These are phyloP conservation scores for Laothoe populi DNA, from an alignment of 2,888 invertebrate species.

Conservation along the genomic window DNA sequence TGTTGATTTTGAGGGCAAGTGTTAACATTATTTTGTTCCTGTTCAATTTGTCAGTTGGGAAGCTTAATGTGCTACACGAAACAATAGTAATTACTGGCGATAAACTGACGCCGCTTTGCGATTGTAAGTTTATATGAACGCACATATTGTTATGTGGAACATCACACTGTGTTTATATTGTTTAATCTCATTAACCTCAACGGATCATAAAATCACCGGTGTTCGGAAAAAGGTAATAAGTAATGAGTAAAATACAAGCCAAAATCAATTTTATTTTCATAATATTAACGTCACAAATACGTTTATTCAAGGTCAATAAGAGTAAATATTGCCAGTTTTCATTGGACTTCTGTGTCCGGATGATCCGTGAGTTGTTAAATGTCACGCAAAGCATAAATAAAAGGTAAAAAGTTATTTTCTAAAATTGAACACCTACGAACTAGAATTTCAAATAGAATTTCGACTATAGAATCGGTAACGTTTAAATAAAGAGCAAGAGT, in stretches of 20 bases:
- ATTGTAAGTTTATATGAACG: conserved; percentile 44
- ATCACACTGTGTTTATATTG: not conserved
- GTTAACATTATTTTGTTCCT: conserved; percentile 57
- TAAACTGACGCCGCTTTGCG: conserved; percentile 42
- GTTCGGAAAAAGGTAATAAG: too few species aligned
- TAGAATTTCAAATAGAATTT: conserved; percentile 2
- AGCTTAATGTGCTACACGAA: conserved; percentile 52
- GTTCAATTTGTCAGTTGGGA: conserved; percentile 55
- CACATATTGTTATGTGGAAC: not conserved
- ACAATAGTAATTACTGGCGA: conserved; percentile 54
- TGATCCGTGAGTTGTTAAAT: too few species aligned
- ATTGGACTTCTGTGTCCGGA: too few species aligned
- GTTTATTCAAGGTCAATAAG: too few species aligned
- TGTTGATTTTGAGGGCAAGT: conserved; percentile 61
- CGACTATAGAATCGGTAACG: conserved; percentile 2
- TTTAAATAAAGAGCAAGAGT: not conserved
- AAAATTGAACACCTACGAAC: conserved; percentile 7
- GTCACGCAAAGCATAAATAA: not conserved
- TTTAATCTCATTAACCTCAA: conserved; percentile 17
- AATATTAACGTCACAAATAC: too few species aligned
- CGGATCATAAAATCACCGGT: too few species aligned
- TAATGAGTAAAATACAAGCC: too few species aligned
- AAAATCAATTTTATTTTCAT: too few species aligned
- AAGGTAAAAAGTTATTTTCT: not conserved
- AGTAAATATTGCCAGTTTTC: too few species aligned